Conservation (phyloP, 1,140 invertebrate species). For the Goniozus legneri region DNA sequence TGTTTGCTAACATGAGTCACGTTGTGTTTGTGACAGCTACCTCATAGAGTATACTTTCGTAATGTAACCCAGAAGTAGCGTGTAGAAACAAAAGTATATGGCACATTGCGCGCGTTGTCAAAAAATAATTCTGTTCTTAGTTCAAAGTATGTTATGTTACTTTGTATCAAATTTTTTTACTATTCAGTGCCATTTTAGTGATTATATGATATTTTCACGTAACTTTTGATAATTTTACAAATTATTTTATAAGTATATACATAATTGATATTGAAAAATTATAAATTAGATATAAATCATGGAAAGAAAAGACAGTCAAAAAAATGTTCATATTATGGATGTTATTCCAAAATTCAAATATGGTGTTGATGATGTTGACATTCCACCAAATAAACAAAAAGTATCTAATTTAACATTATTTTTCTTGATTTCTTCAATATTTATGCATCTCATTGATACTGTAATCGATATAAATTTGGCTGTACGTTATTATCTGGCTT, state of each 20-base stretch:
- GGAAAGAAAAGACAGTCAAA: neutral
- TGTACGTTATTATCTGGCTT: conserved; percentile 42
- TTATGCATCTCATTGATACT: conserved; percentile 54
- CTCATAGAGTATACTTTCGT: no score
- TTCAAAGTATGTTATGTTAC: no score
- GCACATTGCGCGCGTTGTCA: no score
- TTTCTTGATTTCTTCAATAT: conserved; percentile 48
- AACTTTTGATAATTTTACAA: neutral
- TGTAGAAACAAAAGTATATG: no score
- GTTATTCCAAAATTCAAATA: conserved; percentile 16
- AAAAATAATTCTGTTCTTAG: no score
- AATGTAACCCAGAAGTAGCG: no score
- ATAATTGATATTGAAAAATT: neutral
- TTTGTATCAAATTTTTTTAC: no score
- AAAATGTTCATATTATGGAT: conserved; percentile 5
- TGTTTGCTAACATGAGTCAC: no score
- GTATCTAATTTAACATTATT: conserved; percentile 51
- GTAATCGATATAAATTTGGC: conserved; percentile 55
- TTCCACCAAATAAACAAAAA: conserved; percentile 34
- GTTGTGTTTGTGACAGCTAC: no score
- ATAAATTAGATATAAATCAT: neutral
- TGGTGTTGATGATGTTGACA: conserved; percentile 26
- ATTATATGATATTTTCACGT: neutral
- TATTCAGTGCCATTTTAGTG: no score
- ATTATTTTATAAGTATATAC: neutral